phyloP scores from a whole-genome alignment of 1,140 invertebrate species.

The Zaprionus ghesquierei region DNA sequence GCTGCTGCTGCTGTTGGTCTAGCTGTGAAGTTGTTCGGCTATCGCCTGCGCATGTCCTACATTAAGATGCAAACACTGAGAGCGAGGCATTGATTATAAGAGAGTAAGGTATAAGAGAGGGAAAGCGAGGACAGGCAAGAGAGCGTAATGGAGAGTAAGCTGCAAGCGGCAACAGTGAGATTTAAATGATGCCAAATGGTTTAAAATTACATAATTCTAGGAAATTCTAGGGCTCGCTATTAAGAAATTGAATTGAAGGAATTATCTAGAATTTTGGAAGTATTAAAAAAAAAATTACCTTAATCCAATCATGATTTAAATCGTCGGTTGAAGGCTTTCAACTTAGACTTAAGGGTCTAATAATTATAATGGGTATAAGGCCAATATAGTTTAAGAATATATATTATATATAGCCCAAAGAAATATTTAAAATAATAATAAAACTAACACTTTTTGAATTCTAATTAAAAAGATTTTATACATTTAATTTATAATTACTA shows the following conservation, averaged over 20 bases:
- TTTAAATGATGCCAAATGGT: slow-evolving; percentile 22
- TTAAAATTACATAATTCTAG: slow-evolving; percentile 28
- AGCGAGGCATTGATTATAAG: not conserved
- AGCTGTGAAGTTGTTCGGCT: slow-evolving; percentile 39
- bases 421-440: no score
- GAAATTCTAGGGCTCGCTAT: not conserved
- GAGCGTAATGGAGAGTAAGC: not conserved
- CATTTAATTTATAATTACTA: not conserved
- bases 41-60: slow-evolving; percentile 25
- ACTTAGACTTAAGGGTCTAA: no score
- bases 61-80: not conserved
- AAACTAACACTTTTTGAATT: not conserved
- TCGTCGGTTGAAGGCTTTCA: no score
- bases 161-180: not conserved
- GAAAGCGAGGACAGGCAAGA: no score
- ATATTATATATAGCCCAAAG: no score
- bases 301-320: no score
- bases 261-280: not conserved
- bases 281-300: no score
- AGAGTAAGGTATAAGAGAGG: slow-evolving; percentile 1
- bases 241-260: not conserved
- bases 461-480: not conserved
- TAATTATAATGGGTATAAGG: no score
- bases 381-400: no score
- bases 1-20: slow-evolving; percentile 1